phyloP scores from a whole-genome alignment of 2,888 invertebrate genomes.

The Andricus curvator region DNA sequence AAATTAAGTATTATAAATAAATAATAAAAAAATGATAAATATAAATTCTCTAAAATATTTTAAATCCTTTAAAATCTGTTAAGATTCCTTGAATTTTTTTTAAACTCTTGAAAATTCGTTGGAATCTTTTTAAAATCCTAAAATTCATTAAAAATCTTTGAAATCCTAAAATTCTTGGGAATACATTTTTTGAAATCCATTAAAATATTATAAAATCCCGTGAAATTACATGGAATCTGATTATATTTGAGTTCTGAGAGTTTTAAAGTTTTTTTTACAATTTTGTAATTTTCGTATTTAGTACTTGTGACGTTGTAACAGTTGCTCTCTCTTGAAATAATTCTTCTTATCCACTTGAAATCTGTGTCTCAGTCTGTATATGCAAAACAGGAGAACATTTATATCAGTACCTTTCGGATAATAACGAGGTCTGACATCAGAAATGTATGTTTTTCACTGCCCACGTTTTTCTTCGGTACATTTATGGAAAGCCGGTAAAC shows the following conservation, averaged over 20 bases:
- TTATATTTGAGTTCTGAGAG: not conserved
- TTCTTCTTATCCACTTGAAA: not conserved
- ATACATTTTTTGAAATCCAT: no score
- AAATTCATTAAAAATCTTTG: no score
- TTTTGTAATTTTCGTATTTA: not conserved
- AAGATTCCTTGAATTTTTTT: no score
- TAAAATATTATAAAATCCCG: no score
- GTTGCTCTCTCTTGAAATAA: not conserved
- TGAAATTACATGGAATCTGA: no score
- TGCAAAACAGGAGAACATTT: slow-evolving; percentile 1
- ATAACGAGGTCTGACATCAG: slow-evolving; percentile 64
- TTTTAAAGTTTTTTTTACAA: not conserved
- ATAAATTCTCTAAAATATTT: no score
- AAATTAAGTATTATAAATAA: no score
- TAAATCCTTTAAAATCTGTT: no score
- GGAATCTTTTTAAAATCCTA: no score
- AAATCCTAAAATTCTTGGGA: no score
- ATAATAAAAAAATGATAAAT: no score
- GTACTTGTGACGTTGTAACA: not conserved
- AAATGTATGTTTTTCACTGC: slow-evolving; percentile 56
- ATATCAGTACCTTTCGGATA: slow-evolving; percentile 62
- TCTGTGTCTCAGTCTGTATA: not conserved
- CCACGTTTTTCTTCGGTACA: slow-evolving; percentile 53
- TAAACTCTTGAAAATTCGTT: no score
- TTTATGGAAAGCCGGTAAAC: slow-evolving; percentile 58